Conservation (phyloP, 1,140 invertebrate species). For the Cydia fagiglandana region DNA sequence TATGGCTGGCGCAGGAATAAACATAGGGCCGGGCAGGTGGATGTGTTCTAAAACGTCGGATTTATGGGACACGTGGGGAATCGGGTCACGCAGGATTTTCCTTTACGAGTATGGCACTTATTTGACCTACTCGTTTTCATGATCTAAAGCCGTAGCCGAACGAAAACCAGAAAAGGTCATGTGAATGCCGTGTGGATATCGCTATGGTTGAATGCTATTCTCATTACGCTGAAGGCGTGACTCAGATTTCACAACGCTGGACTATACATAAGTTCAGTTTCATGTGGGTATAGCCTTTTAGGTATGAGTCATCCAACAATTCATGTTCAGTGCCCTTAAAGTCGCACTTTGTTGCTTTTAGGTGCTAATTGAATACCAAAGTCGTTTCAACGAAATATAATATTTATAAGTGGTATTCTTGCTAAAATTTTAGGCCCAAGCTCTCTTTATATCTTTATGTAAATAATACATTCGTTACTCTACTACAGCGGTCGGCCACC, state of each 20-base stretch:
- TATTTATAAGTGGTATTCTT: neutral
- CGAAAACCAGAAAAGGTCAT: slow-evolving; percentile 27
- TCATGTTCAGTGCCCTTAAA: slow-evolving; percentile 2
- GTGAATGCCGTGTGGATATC: slow-evolving; percentile 23
- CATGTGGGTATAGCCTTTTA: slow-evolving; percentile 1
- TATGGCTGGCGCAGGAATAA: slow-evolving; percentile 44
- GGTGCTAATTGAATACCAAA: neutral
- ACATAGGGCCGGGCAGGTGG: slow-evolving; percentile 49
- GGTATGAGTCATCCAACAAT: neutral
- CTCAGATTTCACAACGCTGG: slow-evolving; percentile 22
- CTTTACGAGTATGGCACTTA: slow-evolving; percentile 41
- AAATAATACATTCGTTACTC: too few relatives aligned
- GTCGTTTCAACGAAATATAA: neutral
- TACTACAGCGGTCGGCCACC: too few relatives aligned
- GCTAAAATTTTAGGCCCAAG: neutral
- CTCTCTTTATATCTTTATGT: neutral
- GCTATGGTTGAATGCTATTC: slow-evolving; percentile 26
- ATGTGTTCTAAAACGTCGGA: slow-evolving; percentile 49
- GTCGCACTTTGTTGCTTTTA: neutral
- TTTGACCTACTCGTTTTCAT: slow-evolving; percentile 33
- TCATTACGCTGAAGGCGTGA: slow-evolving; percentile 24
- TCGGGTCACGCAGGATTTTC: slow-evolving; percentile 48
- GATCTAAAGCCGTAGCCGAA: neutral
- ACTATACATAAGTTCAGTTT: neutral
- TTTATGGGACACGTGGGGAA: slow-evolving; percentile 57